phyloP scores from a whole-genome alignment of 2,888 invertebrate species.

The Ophion ellenae region DNA sequence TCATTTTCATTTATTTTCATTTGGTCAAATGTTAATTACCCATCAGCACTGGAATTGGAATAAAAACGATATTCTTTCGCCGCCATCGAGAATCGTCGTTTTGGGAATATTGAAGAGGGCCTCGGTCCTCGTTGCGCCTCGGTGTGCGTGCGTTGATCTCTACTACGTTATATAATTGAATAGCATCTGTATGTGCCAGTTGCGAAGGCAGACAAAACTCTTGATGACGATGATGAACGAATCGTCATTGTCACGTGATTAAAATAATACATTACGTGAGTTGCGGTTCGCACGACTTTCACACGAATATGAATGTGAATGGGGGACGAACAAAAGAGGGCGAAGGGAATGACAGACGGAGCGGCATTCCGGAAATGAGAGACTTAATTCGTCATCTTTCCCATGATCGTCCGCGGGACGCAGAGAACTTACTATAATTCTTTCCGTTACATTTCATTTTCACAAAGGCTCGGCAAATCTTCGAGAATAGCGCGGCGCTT shows the following conservation, averaged over 20 bases:
- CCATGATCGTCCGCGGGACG: neutral
- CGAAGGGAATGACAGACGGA: slow-evolving; percentile 39
- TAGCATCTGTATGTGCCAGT: neutral
- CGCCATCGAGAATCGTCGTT: no score
- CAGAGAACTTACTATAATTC: neutral
- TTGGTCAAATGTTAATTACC: no score
- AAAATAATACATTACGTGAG: slow-evolving; percentile 32
- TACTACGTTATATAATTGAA: neutral
- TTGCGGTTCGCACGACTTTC: slow-evolving; percentile 20
- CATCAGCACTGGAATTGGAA: no score
- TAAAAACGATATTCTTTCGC: no score
- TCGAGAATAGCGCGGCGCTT: no score
- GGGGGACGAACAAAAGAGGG: slow-evolving; percentile 2
- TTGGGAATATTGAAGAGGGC: no score
- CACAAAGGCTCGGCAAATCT: no score
- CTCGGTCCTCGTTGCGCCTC: no score
- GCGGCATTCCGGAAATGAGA: neutral
- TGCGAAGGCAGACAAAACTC: neutral
- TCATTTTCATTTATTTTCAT: no score
- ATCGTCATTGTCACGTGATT: slow-evolving; percentile 42
- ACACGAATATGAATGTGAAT: slow-evolving; percentile 17
- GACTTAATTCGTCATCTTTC: slow-evolving; percentile 20
- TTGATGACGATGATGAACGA: slow-evolving; percentile 43
- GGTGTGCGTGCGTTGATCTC: neutral
- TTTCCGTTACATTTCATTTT: no score